Evolutionary conservation across 2,888 invertebrate genomes (phyloP), one percentile per base, ranked within the genome.

Genomic region (Andrena camellia): DNA sequence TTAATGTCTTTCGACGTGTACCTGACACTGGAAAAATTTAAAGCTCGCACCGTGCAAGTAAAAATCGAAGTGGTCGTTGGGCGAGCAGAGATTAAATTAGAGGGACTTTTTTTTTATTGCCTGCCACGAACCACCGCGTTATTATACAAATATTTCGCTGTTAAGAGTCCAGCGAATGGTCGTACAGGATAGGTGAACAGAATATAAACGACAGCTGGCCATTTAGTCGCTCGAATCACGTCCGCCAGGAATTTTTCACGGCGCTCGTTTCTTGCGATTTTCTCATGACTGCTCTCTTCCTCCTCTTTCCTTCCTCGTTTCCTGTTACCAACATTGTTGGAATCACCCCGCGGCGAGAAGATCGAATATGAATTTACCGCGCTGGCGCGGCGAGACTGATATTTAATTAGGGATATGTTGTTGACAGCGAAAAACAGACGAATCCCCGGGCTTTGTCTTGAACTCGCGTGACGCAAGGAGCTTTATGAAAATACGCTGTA

Each of bases 361-460:
- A 80, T 82, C 50, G 67, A 67, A 71, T 67, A 75, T 75, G 63
- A 72, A 62, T 71, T 82, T 60, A 10, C 71, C 33, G 50, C 8
- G 23, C n/a, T 13, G 26, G 54, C 50, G 20, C 42, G 8, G 81
- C 75, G 79, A 60, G 68, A 75, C 84, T 72, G 84, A 82, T 87
- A 87, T 90, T 90, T 90, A 89, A 90, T 90, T 89, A 84, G 76
- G 71, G 67, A 73, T 64, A 72, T 76, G 83, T 75, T 72, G 81
- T 48, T 13, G 71, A 29, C 69, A 60, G 66, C 63, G 68, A 76
- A 75, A 84, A 83, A 63, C 60, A 35, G 86, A 77, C 20, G 71
- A 73, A 78, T 63, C 70, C 48, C 29, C 5, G 8, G 66, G 70
- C 83, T 88, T 87, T 90, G 86, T 88, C 85, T 87, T 80, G 88